Base-by-base conservation (phyloP, 2,797 vertebrate genomes). In the Vespertilio murinus region DNA sequence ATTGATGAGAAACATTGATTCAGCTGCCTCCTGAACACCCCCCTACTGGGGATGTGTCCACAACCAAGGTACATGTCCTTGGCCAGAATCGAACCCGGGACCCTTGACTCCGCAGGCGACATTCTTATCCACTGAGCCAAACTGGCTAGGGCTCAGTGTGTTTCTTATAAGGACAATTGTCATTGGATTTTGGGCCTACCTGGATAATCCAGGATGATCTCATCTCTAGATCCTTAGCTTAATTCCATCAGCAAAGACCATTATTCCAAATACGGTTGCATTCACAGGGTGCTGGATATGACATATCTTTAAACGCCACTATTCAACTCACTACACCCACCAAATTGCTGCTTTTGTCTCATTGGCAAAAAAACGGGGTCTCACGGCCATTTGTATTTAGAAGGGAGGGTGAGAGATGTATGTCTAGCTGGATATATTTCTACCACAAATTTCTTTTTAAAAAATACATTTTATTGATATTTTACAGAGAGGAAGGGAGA, bases 351-450 rank as follows among this genome's bases (percentile, higher is more conserved):
- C 28, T 71, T 78, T 33, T 67, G 16, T 67, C 17, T 84, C 59
- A 47, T 8, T 45, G 20, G 8, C 42, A 54, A 52, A 56, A 52
- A 56, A 94, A 40, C 33, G 12, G 42, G 33, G n/a, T 54, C 59
- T 35, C 13, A 3, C 0, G 0, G 33, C 11, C 35, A 6, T 4
- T 14, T 42, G 13, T 61, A 1, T 33, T 75, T 77, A 18, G 52
- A n/a, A 20, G 45, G 47, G 28, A 86, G 42, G 12, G 9, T 28
- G 35, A 64, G 69, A 65, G 52, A 71, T n/a, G 17, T 10, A 8
- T 49, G 67, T 95, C 74, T 33, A 93, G 33, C 28, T 59, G 35
- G 25, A 25, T 81, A 52, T 18, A 40, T 74, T 65, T 92, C 84
- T 88, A 18, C 40, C 47, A 10, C n/a, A 69, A 94, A 61, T 75